Conservation (phyloP, 2,797 vertebrate genomes). For the Chrysocyon brachyurus region DNA sequence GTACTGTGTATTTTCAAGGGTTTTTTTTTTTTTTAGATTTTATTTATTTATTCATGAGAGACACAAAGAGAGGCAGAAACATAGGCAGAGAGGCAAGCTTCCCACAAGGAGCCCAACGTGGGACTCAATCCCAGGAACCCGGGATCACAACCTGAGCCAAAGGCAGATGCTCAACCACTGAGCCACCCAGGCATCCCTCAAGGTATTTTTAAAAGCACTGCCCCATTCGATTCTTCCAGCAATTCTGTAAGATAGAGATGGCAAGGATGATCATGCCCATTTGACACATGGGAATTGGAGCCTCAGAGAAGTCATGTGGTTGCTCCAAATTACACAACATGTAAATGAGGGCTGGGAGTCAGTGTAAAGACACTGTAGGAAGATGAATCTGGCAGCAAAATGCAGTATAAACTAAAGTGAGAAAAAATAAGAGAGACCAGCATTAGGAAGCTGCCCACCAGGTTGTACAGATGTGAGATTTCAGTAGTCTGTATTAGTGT, state of each 20-base stretch:
- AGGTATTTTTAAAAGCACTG: background rate
- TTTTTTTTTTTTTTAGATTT: too few relatives aligned
- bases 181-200: background rate
- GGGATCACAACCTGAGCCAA: too few relatives aligned
- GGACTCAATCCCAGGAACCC: too few relatives aligned
- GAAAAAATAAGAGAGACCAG: background rate
- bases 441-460: background rate
- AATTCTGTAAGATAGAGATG: background rate
- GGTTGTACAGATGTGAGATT: background rate
- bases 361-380: background rate
- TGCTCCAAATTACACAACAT: background rate
- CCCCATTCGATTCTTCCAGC: background rate
- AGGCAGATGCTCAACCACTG: too few relatives aligned
- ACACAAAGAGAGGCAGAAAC: too few relatives aligned
- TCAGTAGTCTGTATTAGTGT: background rate
- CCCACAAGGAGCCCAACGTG: too few relatives aligned
- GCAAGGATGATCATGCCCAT: background rate
- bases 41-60: too few relatives aligned
- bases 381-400: slow-evolving; percentile 26
- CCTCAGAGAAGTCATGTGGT: background rate
- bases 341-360: background rate
- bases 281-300: background rate
- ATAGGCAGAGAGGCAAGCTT: too few relatives aligned
- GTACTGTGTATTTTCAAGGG: background rate
- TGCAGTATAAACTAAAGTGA: background rate